phyloP scores from a whole-genome alignment of 2,888 invertebrate genomes.

The Trichogramma evanescens region DNA sequence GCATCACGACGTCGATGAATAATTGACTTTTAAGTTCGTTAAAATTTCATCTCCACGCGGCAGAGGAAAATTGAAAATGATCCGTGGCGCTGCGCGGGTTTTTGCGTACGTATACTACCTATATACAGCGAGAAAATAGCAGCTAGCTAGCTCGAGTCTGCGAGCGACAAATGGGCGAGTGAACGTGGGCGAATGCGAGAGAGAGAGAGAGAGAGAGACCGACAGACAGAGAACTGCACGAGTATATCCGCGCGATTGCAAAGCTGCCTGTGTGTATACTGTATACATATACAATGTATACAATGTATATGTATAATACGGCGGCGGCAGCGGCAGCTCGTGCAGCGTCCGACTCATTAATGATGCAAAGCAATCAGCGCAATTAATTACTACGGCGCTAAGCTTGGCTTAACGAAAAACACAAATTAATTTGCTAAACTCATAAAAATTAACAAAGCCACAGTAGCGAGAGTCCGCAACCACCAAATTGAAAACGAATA shows the following conservation, averaged over 20 bases:
- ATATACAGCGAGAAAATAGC: no score
- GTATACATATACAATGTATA: no score
- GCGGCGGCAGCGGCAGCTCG: conserved; percentile 31
- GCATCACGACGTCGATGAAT: no score
- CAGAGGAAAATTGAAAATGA: no score
- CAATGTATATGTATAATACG: no score
- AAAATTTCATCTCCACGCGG: no score
- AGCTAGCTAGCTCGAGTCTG: no score
- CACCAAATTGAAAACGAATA: not conserved
- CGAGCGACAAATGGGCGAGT: not conserved
- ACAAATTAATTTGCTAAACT: conserved; percentile 47
- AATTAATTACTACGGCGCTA: conserved; percentile 47
- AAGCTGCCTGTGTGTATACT: no score
- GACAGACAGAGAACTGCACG: conserved; percentile 20
- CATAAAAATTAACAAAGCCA: conserved; percentile 41
- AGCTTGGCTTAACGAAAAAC: conserved; percentile 44
- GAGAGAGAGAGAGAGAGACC: conserved; percentile 17
- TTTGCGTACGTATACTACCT: no score
- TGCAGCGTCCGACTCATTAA: conserved; percentile 44
- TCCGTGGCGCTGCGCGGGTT: no score
- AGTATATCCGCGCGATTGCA: no score
- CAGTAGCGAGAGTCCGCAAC: conserved; percentile 6
- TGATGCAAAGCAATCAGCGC: conserved; percentile 47
- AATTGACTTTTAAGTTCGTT: no score
- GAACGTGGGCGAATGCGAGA: conserved; percentile 8